These are phyloP conservation scores for Nowickia ferox DNA, from an alignment of 2,888 invertebrate genomes.

Conservation along the genomic window DNA sequence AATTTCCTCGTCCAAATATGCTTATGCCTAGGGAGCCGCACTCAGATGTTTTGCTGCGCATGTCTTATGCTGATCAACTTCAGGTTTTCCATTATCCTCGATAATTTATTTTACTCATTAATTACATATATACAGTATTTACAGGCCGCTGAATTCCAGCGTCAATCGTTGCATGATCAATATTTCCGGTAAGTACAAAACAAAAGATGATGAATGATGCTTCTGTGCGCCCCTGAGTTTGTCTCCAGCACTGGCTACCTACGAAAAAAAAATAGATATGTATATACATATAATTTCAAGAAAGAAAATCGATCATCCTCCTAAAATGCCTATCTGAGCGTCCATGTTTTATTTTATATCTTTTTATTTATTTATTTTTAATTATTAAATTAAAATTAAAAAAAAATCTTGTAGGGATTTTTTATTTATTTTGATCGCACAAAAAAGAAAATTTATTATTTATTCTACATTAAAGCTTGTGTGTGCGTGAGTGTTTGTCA, in stretches of 20 bases:
- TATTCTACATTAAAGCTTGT: conserved; percentile 29
- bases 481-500: conserved; percentile 71
- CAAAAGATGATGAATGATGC: conserved; percentile 40
- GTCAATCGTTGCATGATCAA: conserved; percentile 83
- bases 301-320: not conserved
- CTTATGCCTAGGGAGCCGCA: conserved; percentile 83
- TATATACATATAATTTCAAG: not conserved
- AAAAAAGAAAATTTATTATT: not conserved
- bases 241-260: not conserved
- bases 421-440: not conserved
- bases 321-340: not conserved
- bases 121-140: conserved; percentile 83
- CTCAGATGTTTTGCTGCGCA: conserved; percentile 83
- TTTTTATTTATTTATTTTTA: not conserved
- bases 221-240: conserved; percentile 28
- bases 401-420: conserved; percentile 16
- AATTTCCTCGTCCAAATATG: conserved; percentile 84
- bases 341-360: not conserved
- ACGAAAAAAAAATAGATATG: not conserved
- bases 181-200: conserved; percentile 82
- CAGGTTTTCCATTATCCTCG: conserved; percentile 82
- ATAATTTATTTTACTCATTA: conserved; percentile 80
- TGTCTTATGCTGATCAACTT: conserved; percentile 84
- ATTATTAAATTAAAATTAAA: conserved; percentile 4
- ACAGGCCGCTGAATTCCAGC: conserved; percentile 84